Conservation (phyloP, 2,113 vertebrate genomes). For the Coturnix japonica region DNA sequence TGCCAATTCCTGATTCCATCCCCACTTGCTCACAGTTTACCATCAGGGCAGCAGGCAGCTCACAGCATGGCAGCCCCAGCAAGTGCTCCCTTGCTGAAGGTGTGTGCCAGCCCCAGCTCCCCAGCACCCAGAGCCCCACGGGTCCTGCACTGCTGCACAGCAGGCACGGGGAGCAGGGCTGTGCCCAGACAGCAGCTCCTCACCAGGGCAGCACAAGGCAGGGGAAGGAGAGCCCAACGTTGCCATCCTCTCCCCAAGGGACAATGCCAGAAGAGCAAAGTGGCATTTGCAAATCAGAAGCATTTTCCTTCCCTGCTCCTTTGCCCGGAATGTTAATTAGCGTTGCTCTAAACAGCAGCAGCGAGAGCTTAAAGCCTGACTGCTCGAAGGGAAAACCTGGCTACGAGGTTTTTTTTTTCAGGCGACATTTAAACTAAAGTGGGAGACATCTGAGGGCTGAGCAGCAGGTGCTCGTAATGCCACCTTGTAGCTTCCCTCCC, state of each 20-base stretch:
- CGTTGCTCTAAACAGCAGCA: background rate
- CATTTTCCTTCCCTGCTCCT: conserved; percentile 45
- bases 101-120: background rate
- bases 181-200: background rate
- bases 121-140: background rate
- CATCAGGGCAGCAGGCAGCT: conserved; percentile 27
- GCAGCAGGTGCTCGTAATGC: conserved; percentile 30
- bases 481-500: background rate
- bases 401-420: background rate
- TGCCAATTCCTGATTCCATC: conserved; percentile 65
- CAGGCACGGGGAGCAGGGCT: background rate
- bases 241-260: background rate
- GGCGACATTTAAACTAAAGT: background rate
- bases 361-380: background rate
- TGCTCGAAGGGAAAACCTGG: conserved; percentile 7
- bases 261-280: conserved; percentile 11
- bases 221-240: background rate
- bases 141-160: background rate
- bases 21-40: conserved; percentile 39
- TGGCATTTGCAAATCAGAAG: conserved; percentile 62
- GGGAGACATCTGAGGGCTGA: background rate
- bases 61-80: background rate
- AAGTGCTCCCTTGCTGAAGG: background rate
- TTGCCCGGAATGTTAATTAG: conserved; percentile 64
- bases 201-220: background rate